Evolutionary conservation across 2,797 vertebrate species (phyloP).

Genomic region (Brotogeris chrysoptera): DNA sequence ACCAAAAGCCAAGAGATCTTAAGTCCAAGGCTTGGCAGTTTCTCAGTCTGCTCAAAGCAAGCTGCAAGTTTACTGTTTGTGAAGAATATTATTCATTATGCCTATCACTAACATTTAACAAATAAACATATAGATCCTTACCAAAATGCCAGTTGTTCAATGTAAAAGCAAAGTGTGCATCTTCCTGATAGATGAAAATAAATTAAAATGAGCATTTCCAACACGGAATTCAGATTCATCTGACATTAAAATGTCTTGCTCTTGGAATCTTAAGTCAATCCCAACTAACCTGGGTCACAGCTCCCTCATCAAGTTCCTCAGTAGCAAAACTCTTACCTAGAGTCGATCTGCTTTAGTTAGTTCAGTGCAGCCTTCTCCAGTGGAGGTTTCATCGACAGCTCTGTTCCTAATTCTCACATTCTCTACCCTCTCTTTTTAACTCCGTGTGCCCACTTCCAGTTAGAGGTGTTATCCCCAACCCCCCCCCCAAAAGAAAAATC

Average conservation of each 20-base stretch:
- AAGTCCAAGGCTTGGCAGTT: background rate
- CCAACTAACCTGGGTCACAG: background rate
- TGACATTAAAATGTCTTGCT: background rate
- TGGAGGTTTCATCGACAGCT: background rate
- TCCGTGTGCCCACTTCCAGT: background rate
- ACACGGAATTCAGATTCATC: background rate
- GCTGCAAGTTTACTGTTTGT: background rate
- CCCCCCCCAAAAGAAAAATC: background rate
- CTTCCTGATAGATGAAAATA: background rate
- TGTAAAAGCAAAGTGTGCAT: background rate
- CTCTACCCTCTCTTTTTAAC: background rate
- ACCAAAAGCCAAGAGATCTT: background rate
- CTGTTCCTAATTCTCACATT: background rate
- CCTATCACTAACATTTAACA: background rate
- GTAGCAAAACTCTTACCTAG: background rate
- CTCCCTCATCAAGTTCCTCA: background rate
- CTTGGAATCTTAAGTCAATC: background rate
- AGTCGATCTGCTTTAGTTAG: background rate
- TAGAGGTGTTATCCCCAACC: background rate
- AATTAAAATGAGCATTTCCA: background rate
- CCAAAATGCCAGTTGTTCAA: background rate
- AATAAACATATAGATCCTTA: background rate
- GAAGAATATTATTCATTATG: background rate
- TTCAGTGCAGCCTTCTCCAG: background rate
- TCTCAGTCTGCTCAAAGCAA: background rate